Evolutionary conservation across 1,140 invertebrate genomes (phyloP).

Genomic region (Cataglyphis hispanica): DNA sequence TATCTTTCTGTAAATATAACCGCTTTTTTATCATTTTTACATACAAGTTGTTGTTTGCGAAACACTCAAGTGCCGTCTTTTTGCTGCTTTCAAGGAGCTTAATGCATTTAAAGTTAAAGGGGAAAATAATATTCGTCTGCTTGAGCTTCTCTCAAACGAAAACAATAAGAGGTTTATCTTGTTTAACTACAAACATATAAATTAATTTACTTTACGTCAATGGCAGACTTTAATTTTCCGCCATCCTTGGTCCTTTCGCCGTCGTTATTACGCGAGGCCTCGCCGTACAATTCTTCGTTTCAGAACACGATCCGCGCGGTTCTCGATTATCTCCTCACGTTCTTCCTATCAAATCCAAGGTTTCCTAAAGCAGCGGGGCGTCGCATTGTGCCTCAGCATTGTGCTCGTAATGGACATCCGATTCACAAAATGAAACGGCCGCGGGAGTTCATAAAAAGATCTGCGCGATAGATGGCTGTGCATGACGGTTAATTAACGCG

Average conservation of each 20-base stretch:
- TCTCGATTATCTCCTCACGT: slow-evolving; percentile 57
- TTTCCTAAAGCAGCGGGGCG: slow-evolving; percentile 6
- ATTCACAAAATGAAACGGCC: slow-evolving; percentile 36
- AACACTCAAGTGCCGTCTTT: background rate
- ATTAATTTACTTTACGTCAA: slow-evolving; percentile 62
- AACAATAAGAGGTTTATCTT: background rate
- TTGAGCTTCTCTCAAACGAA: background rate
- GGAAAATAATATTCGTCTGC: slow-evolving; percentile 26
- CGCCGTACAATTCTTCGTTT: slow-evolving; percentile 35
- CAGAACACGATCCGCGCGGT: slow-evolving; percentile 25
- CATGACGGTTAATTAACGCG: slow-evolving; percentile 55
- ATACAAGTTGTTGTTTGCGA: background rate
- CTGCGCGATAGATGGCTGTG: slow-evolving; percentile 37
- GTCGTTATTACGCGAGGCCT: slow-evolving; percentile 4
- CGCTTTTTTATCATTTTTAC: background rate
- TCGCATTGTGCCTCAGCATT: slow-evolving; percentile 47
- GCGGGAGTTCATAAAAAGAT: slow-evolving; percentile 32
- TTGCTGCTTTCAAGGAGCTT: background rate
- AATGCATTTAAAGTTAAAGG: slow-evolving; percentile 12
- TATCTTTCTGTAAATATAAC: background rate
- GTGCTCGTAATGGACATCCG: slow-evolving; percentile 54
- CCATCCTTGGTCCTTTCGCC: background rate
- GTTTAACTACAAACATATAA: slow-evolving; percentile 43
- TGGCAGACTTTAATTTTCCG: slow-evolving; percentile 59
- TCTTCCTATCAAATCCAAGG: slow-evolving; percentile 29